Base-by-base conservation (phyloP, 2,797 vertebrate species). In the Notolepis coatsorum region DNA sequence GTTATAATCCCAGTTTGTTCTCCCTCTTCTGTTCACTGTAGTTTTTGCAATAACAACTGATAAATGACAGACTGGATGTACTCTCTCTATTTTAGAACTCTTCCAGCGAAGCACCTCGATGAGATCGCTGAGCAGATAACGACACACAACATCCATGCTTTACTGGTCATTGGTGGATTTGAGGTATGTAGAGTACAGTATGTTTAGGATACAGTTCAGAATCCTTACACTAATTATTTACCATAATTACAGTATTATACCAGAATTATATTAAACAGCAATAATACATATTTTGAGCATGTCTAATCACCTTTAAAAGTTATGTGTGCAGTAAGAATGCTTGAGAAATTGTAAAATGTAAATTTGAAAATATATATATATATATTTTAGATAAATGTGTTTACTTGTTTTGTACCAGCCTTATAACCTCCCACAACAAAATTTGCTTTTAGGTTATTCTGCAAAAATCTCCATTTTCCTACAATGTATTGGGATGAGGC, bases 151-250 rank as follows among this genome's bases (percentile, higher is more conserved):
- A 95, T 99, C 79, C 97, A 91, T 0, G 97, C 97, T 3, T 88
- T 99, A 59, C 86, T 99, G 3, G 90, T 99, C 77, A 95, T 99
- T 52, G 98, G 98, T 25, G 98, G 98, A 63, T 99, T 99, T 68
- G 97, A 99, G 98, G 98, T 99, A 91, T 2, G 67, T 37, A 8
- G n/a, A 12, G 9, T n/a, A 28, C 25, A 30, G 27, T 17, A 27
- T 30, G n/a, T n/a, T 9, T n/a, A n/a, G n/a, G n/a, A n/a, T 37
- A 8, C n/a, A 12, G 9, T n/a, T 23, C 25, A 30, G 27, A 13
- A 27, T 30, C 5, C 25, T 9, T 17, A 28, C 2, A 15, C 24
- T 37, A 8, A 0, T 35, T 12, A 17, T 13, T 21, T 0, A 6
- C 2, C 30, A 38, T 30, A 63, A 28, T 15, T 0, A 1, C n/a